Conservation (phyloP, 2,888 invertebrate species). For the Serrognathus titanus region DNA sequence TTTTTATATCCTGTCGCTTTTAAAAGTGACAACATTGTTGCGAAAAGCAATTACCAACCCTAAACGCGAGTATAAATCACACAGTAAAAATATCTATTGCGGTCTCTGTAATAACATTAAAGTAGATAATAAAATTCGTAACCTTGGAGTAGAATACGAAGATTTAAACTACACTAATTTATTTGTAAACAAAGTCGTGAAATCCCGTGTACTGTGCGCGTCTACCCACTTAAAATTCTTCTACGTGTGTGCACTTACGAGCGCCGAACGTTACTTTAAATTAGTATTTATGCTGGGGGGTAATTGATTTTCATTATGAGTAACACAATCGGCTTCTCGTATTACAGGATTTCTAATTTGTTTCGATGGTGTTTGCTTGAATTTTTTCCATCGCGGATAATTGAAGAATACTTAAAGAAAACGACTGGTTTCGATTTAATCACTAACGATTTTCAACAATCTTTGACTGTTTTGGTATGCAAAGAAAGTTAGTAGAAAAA, state of each 20-base stretch:
- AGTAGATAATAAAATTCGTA: conserved; percentile 3
- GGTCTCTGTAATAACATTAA: not conserved
- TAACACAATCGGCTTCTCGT: not conserved
- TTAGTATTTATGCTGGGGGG: conserved; percentile 5
- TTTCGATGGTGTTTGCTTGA: not conserved
- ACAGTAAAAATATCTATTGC: conserved; percentile 1
- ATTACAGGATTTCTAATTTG: not conserved
- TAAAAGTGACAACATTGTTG: too few species aligned
- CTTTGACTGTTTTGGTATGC: too few species aligned
- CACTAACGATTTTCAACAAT: too few species aligned
- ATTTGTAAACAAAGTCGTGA: conserved; percentile 15
- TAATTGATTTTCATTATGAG: conserved; percentile 5
- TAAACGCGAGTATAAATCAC: not conserved
- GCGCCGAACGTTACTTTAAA: conserved; percentile 3
- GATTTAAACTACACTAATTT: conserved; percentile 8
- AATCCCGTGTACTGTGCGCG: conserved; percentile 2
- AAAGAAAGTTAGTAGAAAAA: too few species aligned
- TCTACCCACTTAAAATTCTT: conserved; percentile 11
- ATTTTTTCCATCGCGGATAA: too few species aligned
- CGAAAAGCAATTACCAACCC: not conserved
- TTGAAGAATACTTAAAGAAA: too few species aligned
- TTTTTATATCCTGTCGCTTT: too few species aligned
- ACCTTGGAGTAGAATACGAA: not conserved
- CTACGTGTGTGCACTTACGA: not conserved
- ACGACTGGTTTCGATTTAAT: too few species aligned